A percentile compares a stretch with the other conserved stretches of the same genome.
phyloP scores from a whole-genome alignment of 2,113 vertebrate species.

The Galeopterus variegatus region DNA sequence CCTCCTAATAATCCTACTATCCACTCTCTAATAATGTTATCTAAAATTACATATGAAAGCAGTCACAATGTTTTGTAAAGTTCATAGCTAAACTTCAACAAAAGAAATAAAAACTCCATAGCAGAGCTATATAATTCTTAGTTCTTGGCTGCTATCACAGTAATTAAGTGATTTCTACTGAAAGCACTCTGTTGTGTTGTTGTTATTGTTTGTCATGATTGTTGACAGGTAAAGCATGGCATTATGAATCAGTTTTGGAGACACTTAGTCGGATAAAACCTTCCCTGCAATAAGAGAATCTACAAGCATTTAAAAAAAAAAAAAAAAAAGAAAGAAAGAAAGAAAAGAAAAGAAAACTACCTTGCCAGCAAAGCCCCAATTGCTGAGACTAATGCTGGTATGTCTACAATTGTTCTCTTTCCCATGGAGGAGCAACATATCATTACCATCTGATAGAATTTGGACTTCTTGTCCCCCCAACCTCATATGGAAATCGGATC shows the following conservation, averaged over 20 bases:
- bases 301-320: background rate
- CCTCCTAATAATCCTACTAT: background rate
- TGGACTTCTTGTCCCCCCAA: too few relatives aligned
- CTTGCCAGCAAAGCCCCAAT: background rate
- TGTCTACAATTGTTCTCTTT: background rate
- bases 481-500: too few relatives aligned
- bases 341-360: too few relatives aligned
- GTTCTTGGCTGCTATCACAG: background rate
- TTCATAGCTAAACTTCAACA: background rate
- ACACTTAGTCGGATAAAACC: background rate
- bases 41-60: constrained; percentile 25
- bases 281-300: background rate
- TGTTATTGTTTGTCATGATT: background rate
- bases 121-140: background rate
- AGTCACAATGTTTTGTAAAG: background rate
- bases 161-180: constrained; percentile 18
- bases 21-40: constrained; percentile 23
- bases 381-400: background rate
- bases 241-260: constrained; percentile 27
- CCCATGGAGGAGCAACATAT: background rate
- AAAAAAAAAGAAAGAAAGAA: too few relatives aligned
- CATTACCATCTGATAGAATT: background rate
- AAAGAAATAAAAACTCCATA: constrained; percentile 12
- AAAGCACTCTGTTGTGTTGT: background rate
- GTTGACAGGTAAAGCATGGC: background rate